Percentiles rank a stretch among this genome's conserved stretches.
These are phyloP conservation scores for Bradypodion pumilum DNA, from an alignment of 2,797 vertebrate genomes.

Conservation along the genomic window DNA sequence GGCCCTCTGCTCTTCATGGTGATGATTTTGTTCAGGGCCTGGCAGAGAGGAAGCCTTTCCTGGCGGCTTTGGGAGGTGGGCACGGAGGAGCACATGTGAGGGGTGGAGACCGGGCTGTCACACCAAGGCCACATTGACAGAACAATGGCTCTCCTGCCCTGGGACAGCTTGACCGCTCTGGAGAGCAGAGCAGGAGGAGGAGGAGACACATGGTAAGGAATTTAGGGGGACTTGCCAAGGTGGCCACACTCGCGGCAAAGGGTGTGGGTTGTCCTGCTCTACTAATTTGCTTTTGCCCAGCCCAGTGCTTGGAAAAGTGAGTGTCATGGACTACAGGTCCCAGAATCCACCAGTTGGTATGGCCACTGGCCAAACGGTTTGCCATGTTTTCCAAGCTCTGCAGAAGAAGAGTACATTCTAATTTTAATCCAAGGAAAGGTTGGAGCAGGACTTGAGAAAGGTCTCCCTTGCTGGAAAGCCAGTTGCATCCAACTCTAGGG, in stretches of 20 bases:
- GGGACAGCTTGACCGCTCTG: constrained; percentile 1
- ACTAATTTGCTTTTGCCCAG: background rate
- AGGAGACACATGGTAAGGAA: no score
- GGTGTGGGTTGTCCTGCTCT: background rate
- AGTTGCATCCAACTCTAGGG: no score
- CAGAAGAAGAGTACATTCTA: background rate
- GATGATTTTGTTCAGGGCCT: constrained; percentile 29
- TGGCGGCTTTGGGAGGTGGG: background rate
- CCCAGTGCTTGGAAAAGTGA: background rate
- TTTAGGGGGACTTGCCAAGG: background rate
- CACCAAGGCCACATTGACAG: background rate
- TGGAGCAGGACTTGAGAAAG: background rate
- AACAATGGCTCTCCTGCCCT: background rate
- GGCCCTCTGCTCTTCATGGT: background rate
- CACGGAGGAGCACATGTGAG: background rate
- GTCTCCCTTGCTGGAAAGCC: no score
- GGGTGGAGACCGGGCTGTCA: background rate
- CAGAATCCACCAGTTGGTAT: background rate
- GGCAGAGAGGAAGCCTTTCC: constrained; percentile 15
- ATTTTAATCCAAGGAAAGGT: no score
- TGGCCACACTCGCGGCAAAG: background rate
- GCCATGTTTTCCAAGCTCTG: background rate
- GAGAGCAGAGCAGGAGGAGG: background rate
- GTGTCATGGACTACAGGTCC: background rate
- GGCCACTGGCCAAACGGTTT: background rate